Evolutionary conservation across 2,113 vertebrate genomes (phyloP).

Genomic region (Sigmodon hispidus): DNA sequence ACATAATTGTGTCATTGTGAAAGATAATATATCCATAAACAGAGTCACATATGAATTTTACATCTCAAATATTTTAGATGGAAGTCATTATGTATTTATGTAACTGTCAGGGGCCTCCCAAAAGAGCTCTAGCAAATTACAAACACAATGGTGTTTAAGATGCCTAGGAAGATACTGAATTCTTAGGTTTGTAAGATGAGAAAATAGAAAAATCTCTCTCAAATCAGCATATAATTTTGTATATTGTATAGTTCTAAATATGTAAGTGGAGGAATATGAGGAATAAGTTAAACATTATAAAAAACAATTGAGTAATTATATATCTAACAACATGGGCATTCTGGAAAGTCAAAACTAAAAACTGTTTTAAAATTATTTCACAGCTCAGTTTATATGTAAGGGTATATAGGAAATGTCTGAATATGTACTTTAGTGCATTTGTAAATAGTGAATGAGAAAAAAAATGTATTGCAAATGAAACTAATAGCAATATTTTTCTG

Average conservation of each 20-base stretch:
- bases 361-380: not conserved
- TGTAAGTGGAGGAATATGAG: constrained; percentile 36
- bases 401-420: not conserved
- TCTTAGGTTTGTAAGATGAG: not conserved
- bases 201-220: constrained; percentile 16
- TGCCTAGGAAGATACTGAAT: not conserved
- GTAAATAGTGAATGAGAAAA: not conserved
- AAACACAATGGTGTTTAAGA: not conserved
- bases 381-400: not conserved
- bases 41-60: not conserved
- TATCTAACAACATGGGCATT: not conserved
- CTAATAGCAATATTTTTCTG: not conserved
- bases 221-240: not conserved
- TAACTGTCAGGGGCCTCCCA: not conserved
- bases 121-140: not conserved
- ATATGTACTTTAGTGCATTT: not conserved
- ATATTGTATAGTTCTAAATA: constrained; percentile 7
- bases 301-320: not conserved
- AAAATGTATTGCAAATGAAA: not conserved
- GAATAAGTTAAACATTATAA: not conserved
- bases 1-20: not conserved
- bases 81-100: not conserved
- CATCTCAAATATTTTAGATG: not conserved
- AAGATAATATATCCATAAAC: not conserved
- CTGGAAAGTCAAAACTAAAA: not conserved